Evolutionary conservation across 2,113 vertebrate genomes (phyloP).

Genomic region (Hystrix cristata): DNA sequence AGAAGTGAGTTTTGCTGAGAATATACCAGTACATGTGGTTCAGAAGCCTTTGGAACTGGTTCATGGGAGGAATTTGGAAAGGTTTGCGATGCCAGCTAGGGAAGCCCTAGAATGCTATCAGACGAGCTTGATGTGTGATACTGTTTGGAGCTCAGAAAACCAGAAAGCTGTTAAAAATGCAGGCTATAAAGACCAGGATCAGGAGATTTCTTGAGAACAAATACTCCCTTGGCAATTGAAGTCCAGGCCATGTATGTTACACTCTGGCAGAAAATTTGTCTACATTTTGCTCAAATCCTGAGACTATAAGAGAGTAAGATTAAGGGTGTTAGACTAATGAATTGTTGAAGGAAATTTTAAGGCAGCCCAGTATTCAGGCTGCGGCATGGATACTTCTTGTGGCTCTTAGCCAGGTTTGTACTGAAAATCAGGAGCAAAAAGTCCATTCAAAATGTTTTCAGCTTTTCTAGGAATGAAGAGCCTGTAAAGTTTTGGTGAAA

Average conservation of each 20-base stretch:
- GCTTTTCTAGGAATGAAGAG: background rate
- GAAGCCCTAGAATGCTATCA: background rate
- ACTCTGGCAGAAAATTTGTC: background rate
- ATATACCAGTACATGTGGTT: background rate
- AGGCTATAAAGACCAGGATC: background rate
- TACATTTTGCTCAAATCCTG: background rate
- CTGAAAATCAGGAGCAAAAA: background rate
- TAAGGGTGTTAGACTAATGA: background rate
- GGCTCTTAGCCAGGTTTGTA: background rate
- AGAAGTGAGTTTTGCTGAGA: background rate
- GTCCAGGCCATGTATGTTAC: background rate
- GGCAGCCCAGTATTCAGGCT: background rate
- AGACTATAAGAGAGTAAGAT: background rate
- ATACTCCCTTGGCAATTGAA: background rate
- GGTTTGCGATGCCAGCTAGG: background rate
- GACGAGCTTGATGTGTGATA: background rate
- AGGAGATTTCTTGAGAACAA: background rate
- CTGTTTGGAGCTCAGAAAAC: background rate
- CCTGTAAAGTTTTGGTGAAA: background rate
- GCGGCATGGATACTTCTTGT: background rate
- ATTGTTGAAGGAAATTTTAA: background rate
- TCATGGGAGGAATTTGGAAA: background rate
- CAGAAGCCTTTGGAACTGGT: background rate
- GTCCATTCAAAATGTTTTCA: background rate
- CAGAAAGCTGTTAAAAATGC: background rate